Percentiles rank a stretch among this genome's conserved stretches.
These are phyloP conservation scores for Tenthredo distinguenda DNA, from an alignment of 2,888 invertebrate genomes.

Conservation along the genomic window DNA sequence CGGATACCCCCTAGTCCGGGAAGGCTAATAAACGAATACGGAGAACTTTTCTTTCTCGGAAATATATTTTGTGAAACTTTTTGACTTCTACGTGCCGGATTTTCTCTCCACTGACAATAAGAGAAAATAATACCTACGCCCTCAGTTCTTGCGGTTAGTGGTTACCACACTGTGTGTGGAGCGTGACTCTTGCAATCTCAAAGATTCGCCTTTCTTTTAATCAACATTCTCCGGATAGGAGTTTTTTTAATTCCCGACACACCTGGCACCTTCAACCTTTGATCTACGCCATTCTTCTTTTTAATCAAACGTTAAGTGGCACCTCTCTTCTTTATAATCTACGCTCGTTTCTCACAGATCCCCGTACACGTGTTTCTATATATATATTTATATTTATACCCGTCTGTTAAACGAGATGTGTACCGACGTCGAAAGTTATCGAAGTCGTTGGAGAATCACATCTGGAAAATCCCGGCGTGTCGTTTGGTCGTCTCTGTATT, in stretches of 20 bases:
- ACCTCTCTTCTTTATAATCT: not conserved
- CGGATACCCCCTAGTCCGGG: not conserved
- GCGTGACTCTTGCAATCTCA: slow-evolving; percentile 21
- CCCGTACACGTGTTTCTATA: not conserved
- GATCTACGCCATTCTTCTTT: slow-evolving; percentile 4
- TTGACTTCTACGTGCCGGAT: not conserved
- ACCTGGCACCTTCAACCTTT: slow-evolving; percentile 8
- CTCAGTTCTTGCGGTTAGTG: not conserved
- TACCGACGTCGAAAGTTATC: not conserved
- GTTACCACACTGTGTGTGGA: slow-evolving; percentile 5
- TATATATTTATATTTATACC: no score
- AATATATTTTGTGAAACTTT: slow-evolving; percentile 3
- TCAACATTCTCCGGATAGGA: slow-evolving; percentile 20
- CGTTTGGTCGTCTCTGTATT: slow-evolving; percentile 38
- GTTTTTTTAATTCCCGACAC: slow-evolving; percentile 2
- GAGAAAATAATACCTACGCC: slow-evolving; percentile 8
- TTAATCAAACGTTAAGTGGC: slow-evolving; percentile 5
- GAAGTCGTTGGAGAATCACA: not conserved
- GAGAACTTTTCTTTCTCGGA: not conserved
- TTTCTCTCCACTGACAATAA: not conserved
- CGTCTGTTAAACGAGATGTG: not conserved
- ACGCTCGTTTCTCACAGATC: not conserved
- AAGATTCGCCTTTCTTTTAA: slow-evolving; percentile 34
- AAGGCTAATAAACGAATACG: not conserved
- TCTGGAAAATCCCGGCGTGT: not conserved